Evolutionary conservation across 2,888 invertebrate species (phyloP), one percentile per base, ranked within the genome.

Genomic region (Onchidella celtica): DNA sequence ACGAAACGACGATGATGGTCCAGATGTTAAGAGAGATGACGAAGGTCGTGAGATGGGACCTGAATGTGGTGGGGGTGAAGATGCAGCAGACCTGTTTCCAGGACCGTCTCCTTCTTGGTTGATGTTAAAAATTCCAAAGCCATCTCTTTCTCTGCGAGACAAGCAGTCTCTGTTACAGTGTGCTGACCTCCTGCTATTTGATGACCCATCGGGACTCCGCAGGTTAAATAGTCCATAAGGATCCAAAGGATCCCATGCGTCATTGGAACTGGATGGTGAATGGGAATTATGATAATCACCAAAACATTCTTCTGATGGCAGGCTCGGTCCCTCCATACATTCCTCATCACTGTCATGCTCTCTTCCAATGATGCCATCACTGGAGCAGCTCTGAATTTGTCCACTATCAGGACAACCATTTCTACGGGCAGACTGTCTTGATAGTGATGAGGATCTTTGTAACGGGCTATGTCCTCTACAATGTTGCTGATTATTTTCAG

Each of bases 201-300:
- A 68, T 9, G 69, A 38, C 21, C 14, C 57, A 0, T 6, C 2
- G 11, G 74, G 74, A 34, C 57, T 38, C 1, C 75, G 81, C 1
- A 81, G 66, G 40, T 81, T 81, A 47, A 81, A 81, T 3, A 81
- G 69, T 24, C 75, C 66, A 34, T 69, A 81, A 36, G 81, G 81
- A 29, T 81, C 75, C 68, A 68, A 21, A 3, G 75, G 75, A 40
- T 79, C 79, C 61, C 79, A 79, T n/a, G 38, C 65, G 29, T 79
- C 79, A 34, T 79, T 63, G 9, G 72, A 79, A 32, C 32, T 47
- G 27, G 75, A 65, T 47, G 75, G 47, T 14, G 27, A 32, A 17
- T 76, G 65, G 38, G 38, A 6, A 4, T 69, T 47, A 21, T 68
- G 57, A 65, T 68, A 77, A n/a, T 77, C 77, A 36, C 17, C 61